Evolutionary conservation across 2,113 vertebrate species (phyloP).

Genomic region (Ancistrus triradiatus): DNA sequence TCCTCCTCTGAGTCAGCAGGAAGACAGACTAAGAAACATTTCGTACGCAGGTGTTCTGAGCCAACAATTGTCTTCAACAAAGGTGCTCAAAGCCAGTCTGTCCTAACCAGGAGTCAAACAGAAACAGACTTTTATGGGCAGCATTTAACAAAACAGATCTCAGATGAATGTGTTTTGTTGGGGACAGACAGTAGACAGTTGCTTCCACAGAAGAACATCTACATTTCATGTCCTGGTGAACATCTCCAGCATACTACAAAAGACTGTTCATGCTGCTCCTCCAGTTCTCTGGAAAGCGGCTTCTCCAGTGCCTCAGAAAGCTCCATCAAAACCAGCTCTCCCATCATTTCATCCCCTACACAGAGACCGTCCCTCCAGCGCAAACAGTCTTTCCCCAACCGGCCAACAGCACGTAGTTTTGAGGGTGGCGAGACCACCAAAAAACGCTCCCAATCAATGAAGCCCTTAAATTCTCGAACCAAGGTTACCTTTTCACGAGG

Average conservation of each 20-base stretch:
- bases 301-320: conserved; percentile 59
- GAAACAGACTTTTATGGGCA: conserved; percentile 40
- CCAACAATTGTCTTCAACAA: conserved; percentile 59
- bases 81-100: conserved; percentile 49
- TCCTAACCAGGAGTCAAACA: conserved; percentile 71
- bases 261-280: conserved; percentile 52
- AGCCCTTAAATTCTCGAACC: conserved; percentile 48
- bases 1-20: conserved; percentile 3
- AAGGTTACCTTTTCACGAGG: conserved; percentile 50
- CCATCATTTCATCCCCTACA: conserved; percentile 58
- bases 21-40: conserved; percentile 31
- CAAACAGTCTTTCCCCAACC: conserved; percentile 67
- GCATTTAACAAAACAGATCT: conserved; percentile 53
- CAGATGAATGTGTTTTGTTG: conserved; percentile 52
- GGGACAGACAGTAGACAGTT: conserved; percentile 1
- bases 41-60: conserved; percentile 74
- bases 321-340: conserved; percentile 67
- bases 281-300: conserved; percentile 64
- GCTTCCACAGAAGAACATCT: conserved; percentile 7
- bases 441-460: conserved; percentile 73
- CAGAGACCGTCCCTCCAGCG: conserved; percentile 58
- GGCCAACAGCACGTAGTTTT: conserved; percentile 24
- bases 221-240: too few relatives aligned
- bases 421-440: conserved; percentile 55
- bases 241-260: background rate